phyloP scores from a whole-genome alignment of 2,888 invertebrate species.

The Sarcophaga rosellei region DNA sequence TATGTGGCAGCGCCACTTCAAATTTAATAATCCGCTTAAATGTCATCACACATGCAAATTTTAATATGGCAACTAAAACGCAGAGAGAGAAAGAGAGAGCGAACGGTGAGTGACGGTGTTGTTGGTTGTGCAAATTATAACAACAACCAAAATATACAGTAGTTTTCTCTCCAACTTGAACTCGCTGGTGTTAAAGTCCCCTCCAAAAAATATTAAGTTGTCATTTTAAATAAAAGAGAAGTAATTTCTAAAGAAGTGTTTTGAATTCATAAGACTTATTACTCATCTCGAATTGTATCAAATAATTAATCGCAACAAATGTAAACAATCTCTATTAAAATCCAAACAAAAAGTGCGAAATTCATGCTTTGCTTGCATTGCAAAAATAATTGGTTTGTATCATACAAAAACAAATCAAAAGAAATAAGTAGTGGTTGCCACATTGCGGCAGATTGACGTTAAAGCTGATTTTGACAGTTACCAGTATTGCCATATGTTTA shows the following conservation, averaged over 20 bases:
- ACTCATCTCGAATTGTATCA: no score
- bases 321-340: no score
- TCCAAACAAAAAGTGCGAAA: no score
- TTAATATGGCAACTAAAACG: conserved; percentile 27
- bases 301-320: no score
- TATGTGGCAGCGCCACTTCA: no score
- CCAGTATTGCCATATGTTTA: not conserved
- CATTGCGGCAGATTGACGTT: not conserved
- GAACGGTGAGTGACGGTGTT: not conserved
- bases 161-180: no score
- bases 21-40: no score
- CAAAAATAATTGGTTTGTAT: not conserved
- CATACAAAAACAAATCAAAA: not conserved
- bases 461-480: not conserved
- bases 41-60: not conserved
- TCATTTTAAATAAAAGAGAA: no score
- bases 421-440: not conserved
- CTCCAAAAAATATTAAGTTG: no score
- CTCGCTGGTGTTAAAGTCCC: no score
- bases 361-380: not conserved
- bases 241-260: no score
- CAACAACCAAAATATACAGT: not conserved
- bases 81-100: not conserved
- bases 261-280: no score
- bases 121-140: not conserved